phyloP scores from a whole-genome alignment of 30 jellyfish, hydroid and myxozoan genomes.

The Hydractinia echinata region DNA sequence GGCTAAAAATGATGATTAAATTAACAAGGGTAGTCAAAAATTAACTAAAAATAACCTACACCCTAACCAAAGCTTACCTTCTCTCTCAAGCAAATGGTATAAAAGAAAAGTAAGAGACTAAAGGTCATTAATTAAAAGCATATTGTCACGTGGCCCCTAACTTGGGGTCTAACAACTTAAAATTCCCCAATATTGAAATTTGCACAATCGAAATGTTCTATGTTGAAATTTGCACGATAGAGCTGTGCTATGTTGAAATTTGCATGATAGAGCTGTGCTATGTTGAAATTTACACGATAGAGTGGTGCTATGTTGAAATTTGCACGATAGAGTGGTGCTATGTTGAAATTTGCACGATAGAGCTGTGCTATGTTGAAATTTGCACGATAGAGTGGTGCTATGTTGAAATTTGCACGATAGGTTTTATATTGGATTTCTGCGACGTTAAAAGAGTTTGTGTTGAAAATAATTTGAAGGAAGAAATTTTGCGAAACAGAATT shows the following conservation, averaged over 20 bases:
- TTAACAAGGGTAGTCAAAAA: too few species aligned
- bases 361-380: neutral
- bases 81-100: neutral
- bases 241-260: neutral
- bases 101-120: too few species aligned
- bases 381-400: neutral
- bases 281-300: conserved; percentile 6
- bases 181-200: neutral
- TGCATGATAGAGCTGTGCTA: conserved; percentile 1
- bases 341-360: conserved; percentile 3
- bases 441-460: too few species aligned
- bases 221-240: conserved; percentile 8
- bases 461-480: too few species aligned
- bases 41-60: neutral
- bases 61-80: neutral
- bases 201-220: neutral
- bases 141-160: too few species aligned
- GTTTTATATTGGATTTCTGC: too few species aligned
- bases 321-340: conserved; percentile 3
- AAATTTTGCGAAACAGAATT: too few species aligned
- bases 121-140: too few species aligned
- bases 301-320: neutral
- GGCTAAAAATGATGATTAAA: too few species aligned
- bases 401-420: conserved; percentile 8
- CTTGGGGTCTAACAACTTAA: neutral